Conservation (phyloP, 2,888 invertebrate species). For the Meteorus colon region DNA sequence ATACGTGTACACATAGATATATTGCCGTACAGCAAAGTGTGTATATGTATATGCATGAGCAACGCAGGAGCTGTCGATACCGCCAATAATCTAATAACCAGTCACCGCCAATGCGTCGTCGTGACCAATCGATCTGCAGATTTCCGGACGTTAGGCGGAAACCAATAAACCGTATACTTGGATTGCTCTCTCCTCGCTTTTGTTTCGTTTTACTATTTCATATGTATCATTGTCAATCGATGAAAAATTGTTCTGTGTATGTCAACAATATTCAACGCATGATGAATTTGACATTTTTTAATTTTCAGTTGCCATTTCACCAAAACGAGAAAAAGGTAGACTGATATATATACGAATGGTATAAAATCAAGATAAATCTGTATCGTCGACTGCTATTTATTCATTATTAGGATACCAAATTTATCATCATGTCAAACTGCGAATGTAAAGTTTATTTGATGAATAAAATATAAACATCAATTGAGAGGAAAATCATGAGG, state of each 20-base stretch:
- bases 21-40: neutral
- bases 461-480: too few species aligned
- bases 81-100: conserved; percentile 73
- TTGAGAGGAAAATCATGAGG: too few species aligned
- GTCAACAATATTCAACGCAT: neutral
- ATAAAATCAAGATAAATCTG: neutral
- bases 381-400: neutral
- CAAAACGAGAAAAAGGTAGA: neutral
- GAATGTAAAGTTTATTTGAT: too few species aligned
- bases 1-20: conserved; percentile 16
- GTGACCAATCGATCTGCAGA: conserved; percentile 69
- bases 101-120: conserved; percentile 70
- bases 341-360: neutral
- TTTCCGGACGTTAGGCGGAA: conserved; percentile 62
- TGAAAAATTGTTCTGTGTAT: neutral
- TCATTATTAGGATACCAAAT: neutral
- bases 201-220: neutral
- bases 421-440: neutral
- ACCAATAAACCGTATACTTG: conserved; percentile 54
- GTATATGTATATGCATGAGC: conserved; percentile 38
- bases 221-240: neutral
- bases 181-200: neutral
- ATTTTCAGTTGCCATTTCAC: neutral
- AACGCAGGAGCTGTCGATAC: conserved; percentile 69
- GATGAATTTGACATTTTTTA: neutral